Conservation (phyloP, 53 echinoderm and acorn worm genomes). For the Echinometra lucunter region DNA sequence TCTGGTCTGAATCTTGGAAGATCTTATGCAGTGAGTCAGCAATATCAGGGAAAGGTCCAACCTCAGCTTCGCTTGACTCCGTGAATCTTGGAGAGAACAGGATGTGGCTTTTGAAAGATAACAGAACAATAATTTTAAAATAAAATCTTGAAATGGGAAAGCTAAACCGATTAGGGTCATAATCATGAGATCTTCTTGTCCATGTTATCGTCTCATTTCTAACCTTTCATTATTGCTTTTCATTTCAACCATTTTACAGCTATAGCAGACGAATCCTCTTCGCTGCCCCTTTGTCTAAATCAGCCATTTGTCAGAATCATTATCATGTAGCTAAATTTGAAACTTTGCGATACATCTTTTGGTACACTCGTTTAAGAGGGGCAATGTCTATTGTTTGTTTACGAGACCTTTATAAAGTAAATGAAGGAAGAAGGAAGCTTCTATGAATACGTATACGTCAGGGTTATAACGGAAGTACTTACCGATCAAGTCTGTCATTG, state of each 20-base stretch:
- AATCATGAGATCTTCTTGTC: too few relatives aligned
- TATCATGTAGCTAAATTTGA: too few relatives aligned
- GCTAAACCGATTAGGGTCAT: too few relatives aligned
- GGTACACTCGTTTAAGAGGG: neutral
- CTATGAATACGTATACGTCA: neutral
- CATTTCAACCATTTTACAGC: too few relatives aligned
- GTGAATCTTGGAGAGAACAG: slow-evolving; percentile 15
- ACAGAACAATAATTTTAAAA: neutral
- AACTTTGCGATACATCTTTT: neutral
- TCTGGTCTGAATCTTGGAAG: slow-evolving; percentile 61
- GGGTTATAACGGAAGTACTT: neutral
- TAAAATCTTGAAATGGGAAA: too few relatives aligned
- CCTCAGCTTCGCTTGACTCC: neutral
- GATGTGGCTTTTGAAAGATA: neutral
- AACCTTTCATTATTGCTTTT: too few relatives aligned
- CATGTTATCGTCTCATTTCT: too few relatives aligned
- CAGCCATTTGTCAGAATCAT: too few relatives aligned
- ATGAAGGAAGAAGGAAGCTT: neutral
- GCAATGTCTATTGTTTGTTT: neutral
- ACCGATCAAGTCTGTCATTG: slow-evolving; percentile 37
- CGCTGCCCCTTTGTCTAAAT: too few relatives aligned
- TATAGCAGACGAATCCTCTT: too few relatives aligned
- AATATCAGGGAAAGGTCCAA: slow-evolving; percentile 65
- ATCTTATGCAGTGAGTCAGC: slow-evolving; percentile 70
- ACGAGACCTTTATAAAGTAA: neutral